These are phyloP conservation scores for Steatocranus sp. DNA, from an alignment of 2,797 vertebrate genomes.

Conservation along the genomic window DNA sequence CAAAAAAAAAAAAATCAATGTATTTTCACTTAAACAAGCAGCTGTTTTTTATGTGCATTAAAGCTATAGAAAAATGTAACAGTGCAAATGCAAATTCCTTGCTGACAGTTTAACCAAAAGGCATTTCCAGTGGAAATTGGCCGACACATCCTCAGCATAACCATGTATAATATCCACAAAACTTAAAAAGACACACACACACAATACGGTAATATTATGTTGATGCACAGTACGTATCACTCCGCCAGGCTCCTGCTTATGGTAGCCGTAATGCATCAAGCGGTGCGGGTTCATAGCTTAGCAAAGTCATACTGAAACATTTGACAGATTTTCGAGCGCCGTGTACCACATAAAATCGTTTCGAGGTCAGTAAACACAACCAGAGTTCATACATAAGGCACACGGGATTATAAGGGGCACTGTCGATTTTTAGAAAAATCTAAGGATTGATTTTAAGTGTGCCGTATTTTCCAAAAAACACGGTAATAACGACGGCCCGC, in stretches of 20 bases:
- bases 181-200: no score
- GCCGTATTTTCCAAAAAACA: accelerated
- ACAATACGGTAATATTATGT: accelerated
- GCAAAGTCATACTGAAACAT: accelerated
- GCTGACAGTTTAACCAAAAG: background rate
- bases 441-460: accelerated
- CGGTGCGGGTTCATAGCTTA: accelerated
- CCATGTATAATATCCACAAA: accelerated
- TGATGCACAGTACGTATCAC: accelerated
- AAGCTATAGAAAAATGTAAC: accelerated
- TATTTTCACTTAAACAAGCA: background rate
- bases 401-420: accelerated
- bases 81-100: accelerated
- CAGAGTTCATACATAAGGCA: background rate
- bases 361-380: accelerated
- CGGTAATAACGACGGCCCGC: background rate
- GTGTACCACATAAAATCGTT: accelerated
- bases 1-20: background rate
- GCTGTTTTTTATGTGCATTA: background rate
- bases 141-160: accelerated
- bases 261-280: accelerated
- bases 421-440: background rate
- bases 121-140: accelerated
- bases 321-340: accelerated
- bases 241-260: accelerated